These are phyloP conservation scores for Drosophila kurseongensis DNA, from an alignment of 1,140 invertebrate species.

Conservation along the genomic window DNA sequence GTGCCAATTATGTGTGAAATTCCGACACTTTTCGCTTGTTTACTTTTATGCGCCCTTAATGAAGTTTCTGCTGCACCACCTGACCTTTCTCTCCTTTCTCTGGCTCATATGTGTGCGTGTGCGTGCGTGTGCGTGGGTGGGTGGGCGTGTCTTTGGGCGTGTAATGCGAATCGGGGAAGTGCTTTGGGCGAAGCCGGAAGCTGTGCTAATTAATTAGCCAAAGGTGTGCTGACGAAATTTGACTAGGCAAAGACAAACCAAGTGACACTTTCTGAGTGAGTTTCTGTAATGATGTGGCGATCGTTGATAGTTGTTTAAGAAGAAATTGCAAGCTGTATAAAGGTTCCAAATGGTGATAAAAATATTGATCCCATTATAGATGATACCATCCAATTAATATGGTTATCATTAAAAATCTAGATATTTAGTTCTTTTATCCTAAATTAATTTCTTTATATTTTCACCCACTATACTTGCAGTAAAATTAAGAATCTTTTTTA, in stretches of 20 bases:
- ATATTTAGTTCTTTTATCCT: too few species aligned
- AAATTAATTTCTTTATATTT: too few species aligned
- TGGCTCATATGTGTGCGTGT: not conserved
- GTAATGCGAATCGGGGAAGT: slow-evolving; percentile 23
- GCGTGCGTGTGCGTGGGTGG: slow-evolving; percentile 20
- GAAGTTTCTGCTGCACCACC: slow-evolving; percentile 61
- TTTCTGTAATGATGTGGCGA: not conserved
- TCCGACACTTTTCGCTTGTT: slow-evolving; percentile 80
- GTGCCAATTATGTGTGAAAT: slow-evolving; percentile 82
- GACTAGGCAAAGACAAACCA: slow-evolving; percentile 8
- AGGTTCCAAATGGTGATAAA: too few species aligned
- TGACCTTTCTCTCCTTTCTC: not conserved
- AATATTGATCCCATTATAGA: too few species aligned
- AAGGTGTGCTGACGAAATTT: slow-evolving; percentile 31
- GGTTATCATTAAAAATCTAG: too few species aligned
- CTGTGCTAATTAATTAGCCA: slow-evolving; percentile 26
- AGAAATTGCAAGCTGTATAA: not conserved
- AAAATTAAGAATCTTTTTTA: too few species aligned
- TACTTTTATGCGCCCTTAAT: slow-evolving; percentile 81
- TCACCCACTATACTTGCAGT: too few species aligned
- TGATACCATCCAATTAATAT: too few species aligned
- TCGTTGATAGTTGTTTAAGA: not conserved
- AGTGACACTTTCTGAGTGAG: too few species aligned
- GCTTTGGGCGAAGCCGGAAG: slow-evolving; percentile 3
- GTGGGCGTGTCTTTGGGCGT: slow-evolving; percentile 6